Base-by-base conservation (phyloP, 2,888 invertebrate species). In the Dione juno region DNA sequence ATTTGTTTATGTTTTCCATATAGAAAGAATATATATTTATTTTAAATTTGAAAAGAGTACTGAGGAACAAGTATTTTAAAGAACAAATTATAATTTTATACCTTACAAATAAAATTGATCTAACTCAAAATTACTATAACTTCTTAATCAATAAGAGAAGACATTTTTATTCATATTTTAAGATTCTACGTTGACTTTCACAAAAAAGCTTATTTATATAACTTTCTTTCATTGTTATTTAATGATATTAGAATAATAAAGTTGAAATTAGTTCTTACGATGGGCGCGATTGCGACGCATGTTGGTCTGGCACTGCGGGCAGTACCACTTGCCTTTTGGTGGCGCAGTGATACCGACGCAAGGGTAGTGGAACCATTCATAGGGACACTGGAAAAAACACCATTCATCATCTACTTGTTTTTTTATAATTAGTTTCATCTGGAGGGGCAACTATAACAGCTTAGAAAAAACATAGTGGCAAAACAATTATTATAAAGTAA, bases 291-390 rank as follows among this genome's bases (percentile, higher is more conserved):
- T 92, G 77, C 97, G 95, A 75, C 97, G 96, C 96, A 97, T 97
- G 72, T 97, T 96, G 75, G 96, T 95, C 69, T 96, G 96, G 88
- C 99, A 99, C 82, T 98, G 97, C 0, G 99, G 98, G 87, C 99
- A 99, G 88, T 97, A 99, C 99, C 99, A 99, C 88, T 99, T 99
- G 69, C 99, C 99, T 88, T 98, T 98, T 0, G 99, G 99, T 54
- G 99, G 97, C 68, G 98, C 97, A 0, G 97, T 97, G 78, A 99
- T 97, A 63, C 98, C 98, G 65, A 99, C 99, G 88, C 99, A 99
- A 8, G 97, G 97, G 92, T 99, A 99, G 93, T 99, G 99, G 93
- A 99, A 99, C 99, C 99, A 99, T 89, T 99, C 99, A 83, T 97
- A 98, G 1, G 98, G 98, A 89, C 99, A 99, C 97, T 98, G 94